Conservation (phyloP, 2,113 vertebrate genomes). For the Callocephalon fimbriatum region DNA sequence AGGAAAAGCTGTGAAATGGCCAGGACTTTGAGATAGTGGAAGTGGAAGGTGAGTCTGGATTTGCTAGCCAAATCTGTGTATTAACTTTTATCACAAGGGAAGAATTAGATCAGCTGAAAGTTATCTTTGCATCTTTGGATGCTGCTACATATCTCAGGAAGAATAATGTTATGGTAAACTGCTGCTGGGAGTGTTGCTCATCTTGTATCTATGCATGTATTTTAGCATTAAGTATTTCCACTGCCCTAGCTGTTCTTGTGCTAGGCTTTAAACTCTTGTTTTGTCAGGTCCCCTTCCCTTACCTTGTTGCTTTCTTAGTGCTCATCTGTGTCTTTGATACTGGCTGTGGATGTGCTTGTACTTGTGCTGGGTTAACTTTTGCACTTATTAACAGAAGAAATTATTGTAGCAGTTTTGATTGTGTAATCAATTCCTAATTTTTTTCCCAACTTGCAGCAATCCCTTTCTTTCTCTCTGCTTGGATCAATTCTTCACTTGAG, state of each 20-base stretch:
- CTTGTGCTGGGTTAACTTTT: neutral
- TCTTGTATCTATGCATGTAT: neutral
- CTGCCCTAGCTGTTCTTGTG: rapidly evolving
- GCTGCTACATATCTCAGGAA: neutral
- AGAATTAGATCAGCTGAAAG: neutral
- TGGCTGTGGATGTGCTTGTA: neutral
- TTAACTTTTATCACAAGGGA: neutral
- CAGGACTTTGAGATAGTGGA: neutral
- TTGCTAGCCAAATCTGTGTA: neutral
- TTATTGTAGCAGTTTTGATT: neutral
- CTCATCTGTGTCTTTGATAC: neutral
- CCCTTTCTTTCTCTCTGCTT: neutral
- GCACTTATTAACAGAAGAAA: neutral
- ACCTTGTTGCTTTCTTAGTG: neutral
- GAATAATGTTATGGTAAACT: neutral
- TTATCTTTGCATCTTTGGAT: neutral
- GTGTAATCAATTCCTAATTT: neutral
- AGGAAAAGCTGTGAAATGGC: neutral
- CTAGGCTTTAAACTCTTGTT: neutral
- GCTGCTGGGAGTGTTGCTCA: neutral
- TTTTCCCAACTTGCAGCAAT: neutral
- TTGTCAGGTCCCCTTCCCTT: neutral
- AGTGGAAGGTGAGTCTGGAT: neutral
- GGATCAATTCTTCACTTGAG: neutral
- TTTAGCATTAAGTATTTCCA: neutral